phyloP scores from a whole-genome alignment of 2,797 vertebrate species.

The Diglossa cyanea region DNA sequence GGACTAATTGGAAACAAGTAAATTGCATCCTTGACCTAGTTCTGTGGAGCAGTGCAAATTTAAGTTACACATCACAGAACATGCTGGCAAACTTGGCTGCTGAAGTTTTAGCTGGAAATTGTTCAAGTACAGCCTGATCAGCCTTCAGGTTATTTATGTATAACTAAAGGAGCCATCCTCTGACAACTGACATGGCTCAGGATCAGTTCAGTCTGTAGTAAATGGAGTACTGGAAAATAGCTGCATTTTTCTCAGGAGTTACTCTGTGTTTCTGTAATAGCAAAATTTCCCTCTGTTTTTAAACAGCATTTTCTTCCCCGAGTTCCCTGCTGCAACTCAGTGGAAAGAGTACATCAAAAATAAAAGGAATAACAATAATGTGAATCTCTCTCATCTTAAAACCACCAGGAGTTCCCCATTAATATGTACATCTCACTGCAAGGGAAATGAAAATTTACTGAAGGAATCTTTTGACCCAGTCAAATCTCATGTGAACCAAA shows the following conservation, averaged over 20 bases:
- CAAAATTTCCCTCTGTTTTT: background rate
- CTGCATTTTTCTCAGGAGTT: background rate
- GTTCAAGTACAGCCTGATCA: background rate
- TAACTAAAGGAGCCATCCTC: background rate
- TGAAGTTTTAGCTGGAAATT: background rate
- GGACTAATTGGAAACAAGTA: background rate
- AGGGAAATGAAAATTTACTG: background rate
- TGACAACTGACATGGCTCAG: fast-evolving
- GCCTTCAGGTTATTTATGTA: background rate
- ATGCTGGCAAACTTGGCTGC: background rate
- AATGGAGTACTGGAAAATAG: background rate
- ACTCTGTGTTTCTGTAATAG: background rate
- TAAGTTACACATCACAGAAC: background rate
- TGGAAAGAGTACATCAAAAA: background rate
- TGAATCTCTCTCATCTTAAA: background rate
- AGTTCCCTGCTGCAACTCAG: background rate
- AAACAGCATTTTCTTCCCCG: background rate
- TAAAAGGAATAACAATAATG: background rate
- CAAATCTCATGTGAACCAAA: background rate
- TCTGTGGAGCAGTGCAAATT: background rate
- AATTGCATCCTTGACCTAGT: background rate
- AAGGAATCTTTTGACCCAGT: background rate
- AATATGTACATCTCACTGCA: background rate
- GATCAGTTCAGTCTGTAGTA: background rate
- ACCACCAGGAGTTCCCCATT: background rate